Base-by-base conservation (phyloP, 2,113 vertebrate genomes). In the Crotalus horridus region DNA sequence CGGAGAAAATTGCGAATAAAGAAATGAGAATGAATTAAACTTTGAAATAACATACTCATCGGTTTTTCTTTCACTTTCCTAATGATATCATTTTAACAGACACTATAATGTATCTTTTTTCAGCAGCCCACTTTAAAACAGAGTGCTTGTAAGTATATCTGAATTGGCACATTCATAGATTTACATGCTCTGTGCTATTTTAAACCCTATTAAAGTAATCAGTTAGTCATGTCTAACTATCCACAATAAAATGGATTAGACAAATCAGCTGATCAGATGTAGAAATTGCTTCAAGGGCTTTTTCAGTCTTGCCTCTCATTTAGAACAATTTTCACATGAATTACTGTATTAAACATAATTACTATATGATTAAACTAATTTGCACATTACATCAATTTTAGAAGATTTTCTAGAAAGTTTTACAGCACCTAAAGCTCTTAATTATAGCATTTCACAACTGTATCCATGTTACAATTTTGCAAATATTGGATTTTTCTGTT, bases 201-300 rank as follows among this genome's bases (percentile, higher is more conserved):
- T 97, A 97, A 98, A 97, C 94, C 94, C 94, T 96, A 95, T 97
- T 97, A 97, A 97, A 94, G 94, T 97, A 96, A 97, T 97, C 95
- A 96, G 95, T 97, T 51, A 98, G 96, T 97, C 96, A 94, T 93
- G 96, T 97, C 95, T 96, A 97, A 89, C 94, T 93, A 89, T 94
- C 96, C 96, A 91, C 89, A 96, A 94, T 94, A 96, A 97, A 97
- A 97, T 96, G 97, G 96, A 97, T 98, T 97, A 97, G 96, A 96
- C 95, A 97, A 97, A 95, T 92, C 93, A 89, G 94, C 92, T 97
- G 97, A 97, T 97, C 96, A 97, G 97, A 96, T 94, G 95, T 20
- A 96, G 94, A 94, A 95, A 96, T 94, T 74, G 95, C 58, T 93
- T 95, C 56, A 59, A 94, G 87, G 13, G 15, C n/a, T 95, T 96